Evolutionary conservation across 2,797 vertebrate genomes (phyloP).

Genomic region (Artibeus jamaicensis): DNA sequence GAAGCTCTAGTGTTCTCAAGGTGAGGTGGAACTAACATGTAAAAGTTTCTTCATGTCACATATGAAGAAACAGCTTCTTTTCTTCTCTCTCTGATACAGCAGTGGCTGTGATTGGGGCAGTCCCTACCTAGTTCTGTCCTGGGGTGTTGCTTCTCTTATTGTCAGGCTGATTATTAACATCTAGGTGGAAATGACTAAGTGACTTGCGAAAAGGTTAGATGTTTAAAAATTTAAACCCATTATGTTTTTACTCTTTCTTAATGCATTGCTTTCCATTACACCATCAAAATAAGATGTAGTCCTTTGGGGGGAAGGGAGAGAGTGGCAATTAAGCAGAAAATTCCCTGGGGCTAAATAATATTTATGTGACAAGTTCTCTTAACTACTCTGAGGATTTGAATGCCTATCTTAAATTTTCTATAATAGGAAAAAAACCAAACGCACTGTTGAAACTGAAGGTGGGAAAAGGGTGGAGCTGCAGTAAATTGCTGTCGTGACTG

Average conservation of each 20-base stretch:
- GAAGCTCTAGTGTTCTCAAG: background rate
- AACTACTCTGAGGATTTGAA: conserved; percentile 26
- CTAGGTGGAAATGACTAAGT: conserved; percentile 54
- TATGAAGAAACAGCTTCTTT: background rate
- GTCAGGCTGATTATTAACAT: conserved; percentile 48
- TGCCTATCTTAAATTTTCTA: conserved; percentile 22
- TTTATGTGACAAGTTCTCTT: conserved; percentile 39
- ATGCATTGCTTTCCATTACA: conserved; percentile 52
- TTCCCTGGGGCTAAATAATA: conserved; percentile 39
- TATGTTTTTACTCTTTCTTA: conserved; percentile 59
- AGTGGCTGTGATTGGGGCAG: background rate
- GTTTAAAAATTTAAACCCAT: conserved; percentile 59
- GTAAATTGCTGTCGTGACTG: conserved; percentile 30
- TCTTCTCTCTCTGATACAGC: background rate
- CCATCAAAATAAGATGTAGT: conserved; percentile 54
- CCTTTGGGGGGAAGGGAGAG: conserved; percentile 44
- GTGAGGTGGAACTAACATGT: background rate
- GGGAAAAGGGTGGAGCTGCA: conserved; percentile 71
- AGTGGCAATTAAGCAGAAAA: conserved; percentile 54
- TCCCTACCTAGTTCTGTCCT: background rate
- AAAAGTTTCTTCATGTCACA: conserved; percentile 58
- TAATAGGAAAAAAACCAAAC: conserved; percentile 5
- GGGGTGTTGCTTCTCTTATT: conserved; percentile 49
- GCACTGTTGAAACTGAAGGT: conserved; percentile 45
- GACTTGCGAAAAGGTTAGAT: conserved; percentile 59